Evolutionary conservation across 53 echinoderm and acorn worm genomes (phyloP), one percentile per base, ranked within the genome.

Genomic region (Holothuria scabra): DNA sequence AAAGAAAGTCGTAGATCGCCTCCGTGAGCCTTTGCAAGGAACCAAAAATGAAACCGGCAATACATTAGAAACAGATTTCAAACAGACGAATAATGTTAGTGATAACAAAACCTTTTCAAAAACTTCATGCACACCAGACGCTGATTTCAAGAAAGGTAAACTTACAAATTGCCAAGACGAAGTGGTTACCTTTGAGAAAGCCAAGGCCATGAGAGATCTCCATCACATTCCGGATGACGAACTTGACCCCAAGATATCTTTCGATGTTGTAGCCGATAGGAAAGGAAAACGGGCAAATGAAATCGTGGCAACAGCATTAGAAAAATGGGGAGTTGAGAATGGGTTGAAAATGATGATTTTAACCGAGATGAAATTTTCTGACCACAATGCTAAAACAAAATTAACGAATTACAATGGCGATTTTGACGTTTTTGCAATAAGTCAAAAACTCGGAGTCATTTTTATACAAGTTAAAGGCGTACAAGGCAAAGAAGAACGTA

Each of bases 391-490:
- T 12, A 57, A 30, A 56, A 55, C 56, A 18, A 79, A 79, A 13
- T 56, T 79, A 25, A 57, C 79, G 20, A 58, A 57, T 28, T 58
- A 58, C 79, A 79, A 79, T 58, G 79, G 79, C 1, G 79, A 79
- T 59, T 59, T 58, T 32, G 79, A 79, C 35, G 79, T 79, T 14
- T 79, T 79, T 79, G 59, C 31, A 24, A 79, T 79, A 14, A 58
- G 30, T 55, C 57, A 79, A 46, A 31, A 28, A 4, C 28, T 49
- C 12, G 79, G 79, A 12, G 28, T 79, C 21, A n/a, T 79, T 25
- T 79, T 79, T 10, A 23, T 79, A 30, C 79, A 79, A 26, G 79
- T 79, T 31, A 79, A 79, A 12, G 72, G 72, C 23, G 72, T 72
- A 46, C 32, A 72, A n/a, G 44, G 19, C 13, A 72, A 46, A 72